Evolutionary conservation across 2,797 vertebrate species (phyloP), one percentile per base, ranked within the genome.

Genomic region (Tachyglossus aculeatus): DNA sequence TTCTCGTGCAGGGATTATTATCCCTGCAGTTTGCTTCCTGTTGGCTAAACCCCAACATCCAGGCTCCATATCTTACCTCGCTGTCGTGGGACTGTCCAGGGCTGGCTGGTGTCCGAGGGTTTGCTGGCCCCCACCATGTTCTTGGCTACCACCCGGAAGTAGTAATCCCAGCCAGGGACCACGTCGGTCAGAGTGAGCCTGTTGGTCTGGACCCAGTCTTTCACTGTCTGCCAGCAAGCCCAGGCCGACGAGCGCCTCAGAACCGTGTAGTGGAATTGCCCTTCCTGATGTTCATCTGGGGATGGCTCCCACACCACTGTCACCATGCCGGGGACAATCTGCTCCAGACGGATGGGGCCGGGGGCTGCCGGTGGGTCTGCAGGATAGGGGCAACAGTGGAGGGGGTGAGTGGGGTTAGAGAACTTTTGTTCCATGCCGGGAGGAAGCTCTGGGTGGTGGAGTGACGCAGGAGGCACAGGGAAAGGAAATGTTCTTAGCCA

Each of bases 71-170:
- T 5, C 71, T 74, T 54, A 98, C 96, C 93, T 82, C 88, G 95
- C 62, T 91, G 86, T 56, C 85, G 94, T 33, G 59, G 67, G 57
- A 81, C 77, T 38, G 80, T 90, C 95, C 96, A 98, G n/a, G 90
- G 94, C 5, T 93, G 86, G 44, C 51, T 38, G 8, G 94, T 95
- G 63, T 96, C 95, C 0, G 95, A 94, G 1, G 94, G 94, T 8
- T 71, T 77, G 19, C 96, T 97, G 66, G 78, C 21, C 32, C 96
- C 96, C 87, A 96, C 85, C 78, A 89, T 90, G 1, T 95, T 98
- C 81, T 95, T 95, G 82, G 96, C 96, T 55, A 96, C 90, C 16
- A 97, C 93, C 1, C 94, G 87, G 75, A 98, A 98, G 83, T 93
- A 88, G 77, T 97, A 98, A 63, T 96, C 93, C 24, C 91, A 80